Conservation (phyloP, 2,797 vertebrate species). For the Percopsis omiscomaycus region DNA sequence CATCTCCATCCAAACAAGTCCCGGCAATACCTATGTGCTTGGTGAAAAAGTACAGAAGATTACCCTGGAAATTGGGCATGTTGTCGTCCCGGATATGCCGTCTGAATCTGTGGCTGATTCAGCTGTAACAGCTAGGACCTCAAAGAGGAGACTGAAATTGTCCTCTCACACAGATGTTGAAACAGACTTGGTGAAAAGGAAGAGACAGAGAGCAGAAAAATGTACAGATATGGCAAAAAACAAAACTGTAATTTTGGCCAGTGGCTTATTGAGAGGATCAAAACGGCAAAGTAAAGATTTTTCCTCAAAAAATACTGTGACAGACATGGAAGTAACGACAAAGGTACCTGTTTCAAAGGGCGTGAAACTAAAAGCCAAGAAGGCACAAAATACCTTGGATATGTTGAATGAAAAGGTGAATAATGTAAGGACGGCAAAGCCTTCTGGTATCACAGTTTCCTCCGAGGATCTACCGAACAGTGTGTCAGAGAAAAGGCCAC, state of each 20-base stretch:
- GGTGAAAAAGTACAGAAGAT: slow-evolving; percentile 5
- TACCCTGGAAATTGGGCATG: slow-evolving; percentile 6
- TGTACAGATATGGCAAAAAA: slow-evolving; percentile 1
- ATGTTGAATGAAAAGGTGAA: slow-evolving; percentile 4
- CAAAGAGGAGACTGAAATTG: slow-evolving; percentile 38
- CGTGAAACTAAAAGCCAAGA: slow-evolving; percentile 44
- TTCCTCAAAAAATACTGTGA: not conserved
- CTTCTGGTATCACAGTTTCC: slow-evolving; percentile 11
- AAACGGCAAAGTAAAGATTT: slow-evolving; percentile 2
- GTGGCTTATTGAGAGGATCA: not conserved
- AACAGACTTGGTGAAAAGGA: slow-evolving; percentile 40
- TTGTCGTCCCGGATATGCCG: slow-evolving; percentile 8
- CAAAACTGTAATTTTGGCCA: not conserved
- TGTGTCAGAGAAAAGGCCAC: slow-evolving; percentile 13
- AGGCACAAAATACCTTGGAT: slow-evolving; percentile 2
- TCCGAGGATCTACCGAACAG: slow-evolving; percentile 19
- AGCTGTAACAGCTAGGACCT: slow-evolving; percentile 3
- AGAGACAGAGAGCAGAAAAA: slow-evolving; percentile 29
- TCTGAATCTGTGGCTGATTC: not conserved
- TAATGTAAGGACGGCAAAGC: slow-evolving; percentile 5
- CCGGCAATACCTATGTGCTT: slow-evolving; percentile 8
- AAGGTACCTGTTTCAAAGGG: slow-evolving; percentile 17
- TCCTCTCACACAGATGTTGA: not conserved
- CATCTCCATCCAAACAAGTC: slow-evolving; percentile 13
- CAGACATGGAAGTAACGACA: slow-evolving; percentile 11